phyloP scores from a whole-genome alignment of 2,113 vertebrate species.

The Ammodytes dubius region DNA sequence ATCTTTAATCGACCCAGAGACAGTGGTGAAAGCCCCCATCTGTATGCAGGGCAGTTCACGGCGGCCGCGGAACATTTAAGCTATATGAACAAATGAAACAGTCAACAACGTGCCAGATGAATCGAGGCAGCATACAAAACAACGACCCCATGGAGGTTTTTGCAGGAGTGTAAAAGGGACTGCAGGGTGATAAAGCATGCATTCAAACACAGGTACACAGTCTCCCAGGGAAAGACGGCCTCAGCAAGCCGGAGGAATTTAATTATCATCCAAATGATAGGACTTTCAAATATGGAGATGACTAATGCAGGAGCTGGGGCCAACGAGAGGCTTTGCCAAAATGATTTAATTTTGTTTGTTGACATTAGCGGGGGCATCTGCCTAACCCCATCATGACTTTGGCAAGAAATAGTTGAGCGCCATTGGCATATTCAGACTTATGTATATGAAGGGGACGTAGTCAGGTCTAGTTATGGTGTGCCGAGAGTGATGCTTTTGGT shows the following conservation, averaged over 20 bases:
- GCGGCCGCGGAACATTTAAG: constrained; percentile 49
- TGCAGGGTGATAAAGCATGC: constrained; percentile 15
- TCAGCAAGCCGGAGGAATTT: constrained; percentile 12
- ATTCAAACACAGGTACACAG: not conserved
- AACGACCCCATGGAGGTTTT: constrained; percentile 24
- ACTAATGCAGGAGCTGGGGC: constrained; percentile 20
- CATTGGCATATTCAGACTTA: constrained; percentile 40
- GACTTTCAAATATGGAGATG: constrained; percentile 31
- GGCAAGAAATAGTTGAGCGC: constrained; percentile 28
- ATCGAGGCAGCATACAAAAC: constrained; percentile 42
- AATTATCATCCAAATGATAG: constrained; percentile 29
- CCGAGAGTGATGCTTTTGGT: constrained; percentile 4
- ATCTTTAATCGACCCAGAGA: constrained; percentile 54
- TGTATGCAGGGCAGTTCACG: constrained; percentile 58
- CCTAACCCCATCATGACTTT: constrained; percentile 43
- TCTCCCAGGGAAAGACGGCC: constrained; percentile 13
- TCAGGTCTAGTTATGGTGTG: constrained; percentile 39
- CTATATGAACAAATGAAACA: constrained; percentile 35
- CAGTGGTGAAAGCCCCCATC: constrained; percentile 49
- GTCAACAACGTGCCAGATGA: constrained; percentile 42
- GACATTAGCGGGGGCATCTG: not conserved
- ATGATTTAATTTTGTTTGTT: constrained; percentile 4
- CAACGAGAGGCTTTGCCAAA: constrained; percentile 24
- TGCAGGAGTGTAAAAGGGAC: constrained; percentile 15
- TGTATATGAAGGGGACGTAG: constrained; percentile 20